Base-by-base conservation (phyloP, 2,797 vertebrate genomes). In the Fistularia commersonii region DNA sequence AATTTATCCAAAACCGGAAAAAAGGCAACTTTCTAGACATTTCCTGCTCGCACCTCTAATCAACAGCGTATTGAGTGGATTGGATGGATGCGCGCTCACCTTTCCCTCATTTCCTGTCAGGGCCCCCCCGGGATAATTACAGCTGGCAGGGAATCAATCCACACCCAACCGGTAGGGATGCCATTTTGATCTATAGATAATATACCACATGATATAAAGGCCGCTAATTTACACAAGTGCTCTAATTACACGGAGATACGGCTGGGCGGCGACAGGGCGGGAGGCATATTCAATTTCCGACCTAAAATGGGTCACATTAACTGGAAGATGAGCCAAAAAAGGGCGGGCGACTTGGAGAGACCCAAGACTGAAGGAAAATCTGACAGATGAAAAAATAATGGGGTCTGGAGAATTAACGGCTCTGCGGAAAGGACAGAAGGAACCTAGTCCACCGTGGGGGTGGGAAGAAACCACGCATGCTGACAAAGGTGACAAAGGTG, bases 171-270 rank as follows among this genome's bases (percentile, higher is more conserved):
- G n/a, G n/a, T n/a, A n/a, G n/a, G n/a, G n/a, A n/a, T n/a, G 23
- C 8, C 5, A 11, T 41, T 54, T 33, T 35, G 10, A 48, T 23
- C 10, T 12, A 8, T 1, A 39, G 6, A 12, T 32, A 32, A 48
- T 14, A 14, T n/a, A 14, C 43, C 48, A 40, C 52, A 12, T 42
- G 48, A 14, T 65, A 53, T 58, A 54, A 66, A 54, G 46, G 51
- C 35, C 5, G 8, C 41, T 51, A 39, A 47, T 54, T 54, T 68
- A 56, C 45, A 54, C 39, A 51, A 53, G 33, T 5, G 10, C 13
- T 55, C 32, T 61, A 66, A 79, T 74, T 66, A 68, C 42, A 42
- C 35, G 8, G 54, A 54, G 40, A 71, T 41, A 14, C 7, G 38
- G 51, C 54, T 7, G 45, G 43, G 38, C 1, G 13, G 39, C n/a